Percentiles rank a stretch among this genome's conserved stretches.
Conservation (phyloP, 2,113 vertebrate species). For the Verasper variegatus region DNA sequence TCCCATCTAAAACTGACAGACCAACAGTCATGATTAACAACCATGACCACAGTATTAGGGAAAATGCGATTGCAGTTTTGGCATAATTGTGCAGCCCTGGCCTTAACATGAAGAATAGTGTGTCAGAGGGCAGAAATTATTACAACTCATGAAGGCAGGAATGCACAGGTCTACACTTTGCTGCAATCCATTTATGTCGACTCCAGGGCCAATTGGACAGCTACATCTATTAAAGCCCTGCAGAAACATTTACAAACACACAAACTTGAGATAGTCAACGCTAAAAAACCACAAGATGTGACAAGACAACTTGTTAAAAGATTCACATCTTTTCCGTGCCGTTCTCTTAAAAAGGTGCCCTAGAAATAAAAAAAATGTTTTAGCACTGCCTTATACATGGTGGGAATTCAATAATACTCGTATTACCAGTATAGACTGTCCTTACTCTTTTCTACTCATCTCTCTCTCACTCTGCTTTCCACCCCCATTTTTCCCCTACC, state of each 20-base stretch:
- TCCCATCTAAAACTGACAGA: slow-evolving; percentile 20
- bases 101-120: slow-evolving; percentile 49
- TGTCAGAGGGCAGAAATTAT: slow-evolving; percentile 52
- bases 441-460: slow-evolving; percentile 52
- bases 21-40: slow-evolving; percentile 49
- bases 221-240: slow-evolving; percentile 40
- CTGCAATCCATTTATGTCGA: slow-evolving; percentile 41
- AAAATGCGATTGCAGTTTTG: slow-evolving; percentile 45
- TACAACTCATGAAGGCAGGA: slow-evolving; percentile 40
- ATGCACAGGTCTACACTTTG: slow-evolving; percentile 45
- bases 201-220: slow-evolving; percentile 44
- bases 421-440: slow-evolving; percentile 26
- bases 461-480: slow-evolving; percentile 35
- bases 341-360: slow-evolving; percentile 15
- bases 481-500: slow-evolving; percentile 19
- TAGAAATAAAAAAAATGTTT: slow-evolving; percentile 1
- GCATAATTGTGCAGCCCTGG: slow-evolving; percentile 40
- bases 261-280: slow-evolving; percentile 13
- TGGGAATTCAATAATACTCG: slow-evolving; percentile 42
- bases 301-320: slow-evolving; percentile 24
- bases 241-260: slow-evolving; percentile 42
- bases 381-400: slow-evolving; percentile 31
- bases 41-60: slow-evolving; percentile 26
- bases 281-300: slow-evolving; percentile 10
- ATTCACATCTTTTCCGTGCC: not conserved